A percentile compares a stretch with the other conserved stretches of the same genome.
Evolutionary conservation across 2,888 invertebrate genomes (phyloP).

Genomic region (Brenthis daphne): DNA sequence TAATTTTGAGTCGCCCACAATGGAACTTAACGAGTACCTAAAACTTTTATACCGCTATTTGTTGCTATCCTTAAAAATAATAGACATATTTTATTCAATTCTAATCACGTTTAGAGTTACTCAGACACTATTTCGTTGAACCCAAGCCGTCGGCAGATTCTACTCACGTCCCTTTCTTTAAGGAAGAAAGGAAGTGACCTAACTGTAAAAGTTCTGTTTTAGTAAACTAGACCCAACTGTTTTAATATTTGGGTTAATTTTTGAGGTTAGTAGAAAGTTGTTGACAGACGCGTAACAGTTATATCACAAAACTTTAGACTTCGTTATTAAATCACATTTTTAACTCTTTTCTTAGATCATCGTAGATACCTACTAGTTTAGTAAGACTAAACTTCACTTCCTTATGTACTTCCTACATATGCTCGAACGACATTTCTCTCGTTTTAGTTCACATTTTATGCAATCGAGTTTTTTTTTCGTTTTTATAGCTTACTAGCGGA

Average conservation of each 20-base stretch:
- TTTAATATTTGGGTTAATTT: conserved; percentile 56
- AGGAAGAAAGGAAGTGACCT: conserved; percentile 56
- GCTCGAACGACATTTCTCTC: no score
- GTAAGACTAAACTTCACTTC: no score
- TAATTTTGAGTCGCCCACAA: not conserved
- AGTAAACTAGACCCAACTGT: conserved; percentile 57
- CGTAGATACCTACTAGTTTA: no score
- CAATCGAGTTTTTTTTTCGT: no score
- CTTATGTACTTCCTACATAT: no score
- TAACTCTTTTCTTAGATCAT: no score
- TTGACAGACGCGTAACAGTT: conserved; percentile 19
- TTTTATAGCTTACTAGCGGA: no score
- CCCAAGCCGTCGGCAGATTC: conserved; percentile 41
- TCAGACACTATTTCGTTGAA: conserved; percentile 42
- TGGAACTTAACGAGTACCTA: not conserved
- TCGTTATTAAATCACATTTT: no score
- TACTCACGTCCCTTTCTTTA: conserved; percentile 54
- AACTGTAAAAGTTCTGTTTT: conserved; percentile 62
- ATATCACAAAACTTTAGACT: conserved; percentile 4
- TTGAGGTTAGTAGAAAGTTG: conserved; percentile 53
- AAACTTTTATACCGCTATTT: not conserved
- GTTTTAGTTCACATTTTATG: no score
- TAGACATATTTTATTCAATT: conserved; percentile 34
- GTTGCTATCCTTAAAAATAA: not conserved
- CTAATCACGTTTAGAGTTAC: conserved; percentile 40